phyloP scores from a whole-genome alignment of 2,797 vertebrate species.

The Thalassophryne amazonica region DNA sequence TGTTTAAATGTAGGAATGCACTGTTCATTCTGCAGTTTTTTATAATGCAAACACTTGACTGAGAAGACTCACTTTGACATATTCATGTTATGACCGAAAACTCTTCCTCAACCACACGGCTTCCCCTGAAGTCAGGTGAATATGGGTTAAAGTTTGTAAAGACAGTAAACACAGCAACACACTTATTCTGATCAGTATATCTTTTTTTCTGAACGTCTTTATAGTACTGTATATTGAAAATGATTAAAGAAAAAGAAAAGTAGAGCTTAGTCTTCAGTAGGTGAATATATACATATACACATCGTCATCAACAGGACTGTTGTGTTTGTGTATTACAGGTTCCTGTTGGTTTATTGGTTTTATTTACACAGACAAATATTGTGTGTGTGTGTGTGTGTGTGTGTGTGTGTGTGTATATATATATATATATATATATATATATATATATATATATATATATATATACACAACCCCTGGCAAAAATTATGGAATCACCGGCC shows the following conservation, averaged over 20 bases:
- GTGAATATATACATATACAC: slow-evolving; percentile 78
- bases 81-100: slow-evolving; percentile 21
- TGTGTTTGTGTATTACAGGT: slow-evolving; percentile 56
- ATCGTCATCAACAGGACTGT: slow-evolving; percentile 20
- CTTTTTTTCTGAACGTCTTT: slow-evolving; percentile 46
- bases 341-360: slow-evolving; percentile 54
- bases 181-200: slow-evolving; percentile 12
- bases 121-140: slow-evolving; percentile 52
- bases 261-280: slow-evolving; percentile 67
- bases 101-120: slow-evolving; percentile 50
- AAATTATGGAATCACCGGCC: too few relatives aligned
- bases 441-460: too few relatives aligned
- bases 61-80: slow-evolving; percentile 20
- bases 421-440: too few relatives aligned
- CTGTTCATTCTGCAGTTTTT: slow-evolving; percentile 52
- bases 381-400: too few relatives aligned
- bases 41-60: slow-evolving; percentile 31
- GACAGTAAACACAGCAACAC: slow-evolving; percentile 26
- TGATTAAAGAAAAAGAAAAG: slow-evolving; percentile 18
- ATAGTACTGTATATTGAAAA: slow-evolving; percentile 43
- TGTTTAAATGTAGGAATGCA: slow-evolving; percentile 45
- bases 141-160: slow-evolving; percentile 68
- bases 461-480: too few relatives aligned
- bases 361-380: slow-evolving; percentile 28
- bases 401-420: too few relatives aligned